Conservation (phyloP, 2,888 invertebrate species). For the Cristatella mucedo region DNA sequence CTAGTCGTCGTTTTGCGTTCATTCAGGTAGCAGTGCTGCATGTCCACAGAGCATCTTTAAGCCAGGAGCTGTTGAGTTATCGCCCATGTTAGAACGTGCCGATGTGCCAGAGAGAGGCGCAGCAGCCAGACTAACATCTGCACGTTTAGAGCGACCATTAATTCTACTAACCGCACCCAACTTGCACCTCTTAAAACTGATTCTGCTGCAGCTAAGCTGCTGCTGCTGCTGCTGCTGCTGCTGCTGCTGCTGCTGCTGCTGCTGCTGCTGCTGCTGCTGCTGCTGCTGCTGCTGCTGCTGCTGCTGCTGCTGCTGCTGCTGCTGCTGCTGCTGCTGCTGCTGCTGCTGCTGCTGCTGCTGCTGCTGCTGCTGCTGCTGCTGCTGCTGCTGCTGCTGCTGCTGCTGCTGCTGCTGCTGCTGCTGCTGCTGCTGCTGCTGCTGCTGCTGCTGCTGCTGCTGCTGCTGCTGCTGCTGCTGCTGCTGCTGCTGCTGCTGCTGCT, state of each 20-base stretch:
- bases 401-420: not conserved
- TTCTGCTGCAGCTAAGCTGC: not conserved
- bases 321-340: constrained; percentile 1
- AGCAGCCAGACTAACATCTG: no score
- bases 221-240: not conserved
- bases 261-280: constrained; percentile 1
- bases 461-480: not conserved
- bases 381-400: constrained; percentile 1
- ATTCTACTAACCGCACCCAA: no score
- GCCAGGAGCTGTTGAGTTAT: no score
- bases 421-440: not conserved
- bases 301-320: constrained; percentile 1
- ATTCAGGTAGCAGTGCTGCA: no score
- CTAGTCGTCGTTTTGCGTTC: no score
- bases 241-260: constrained; percentile 1
- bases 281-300: constrained; percentile 1
- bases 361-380: constrained; percentile 1
- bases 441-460: not conserved
- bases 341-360: constrained; percentile 1
- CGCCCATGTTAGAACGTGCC: no score
- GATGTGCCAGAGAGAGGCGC: no score
- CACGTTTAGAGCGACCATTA: no score
- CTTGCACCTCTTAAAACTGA: no score
- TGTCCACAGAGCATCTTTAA: no score
- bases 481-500: not conserved